phyloP scores from a whole-genome alignment of 2,113 vertebrate species.

The Pangasianodon hypophthalmus region DNA sequence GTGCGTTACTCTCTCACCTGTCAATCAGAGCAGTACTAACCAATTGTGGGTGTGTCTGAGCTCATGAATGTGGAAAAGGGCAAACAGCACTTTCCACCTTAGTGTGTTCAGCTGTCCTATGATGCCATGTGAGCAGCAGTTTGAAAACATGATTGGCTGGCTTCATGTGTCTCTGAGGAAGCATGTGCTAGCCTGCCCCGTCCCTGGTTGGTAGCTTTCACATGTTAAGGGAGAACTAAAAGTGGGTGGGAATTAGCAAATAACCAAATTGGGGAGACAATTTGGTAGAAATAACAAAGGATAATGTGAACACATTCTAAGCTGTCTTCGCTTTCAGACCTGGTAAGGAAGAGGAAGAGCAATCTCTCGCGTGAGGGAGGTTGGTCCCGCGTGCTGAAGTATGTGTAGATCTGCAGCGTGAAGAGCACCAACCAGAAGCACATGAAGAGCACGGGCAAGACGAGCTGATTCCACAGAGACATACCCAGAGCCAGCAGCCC shows the following conservation, averaged over 20 bases:
- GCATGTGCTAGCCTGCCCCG: background rate
- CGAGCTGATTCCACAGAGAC: slow-evolving; percentile 98
- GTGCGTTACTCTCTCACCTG: background rate
- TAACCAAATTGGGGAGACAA: background rate
- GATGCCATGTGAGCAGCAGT: background rate
- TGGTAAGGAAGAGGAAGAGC: slow-evolving; percentile 96
- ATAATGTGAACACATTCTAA: background rate
- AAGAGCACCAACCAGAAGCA: slow-evolving; percentile 98
- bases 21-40: background rate
- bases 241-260: background rate
- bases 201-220: background rate
- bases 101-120: background rate
- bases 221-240: background rate
- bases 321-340: slow-evolving; percentile 69
- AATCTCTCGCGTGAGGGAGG: slow-evolving; percentile 94
- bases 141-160: background rate
- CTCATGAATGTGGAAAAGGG: background rate
- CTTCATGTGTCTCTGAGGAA: background rate
- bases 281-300: background rate
- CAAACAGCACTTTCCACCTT: background rate
- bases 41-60: background rate
- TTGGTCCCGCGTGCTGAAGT: slow-evolving; percentile 94
- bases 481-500: slow-evolving; percentile 94
- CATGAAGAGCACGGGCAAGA: slow-evolving; percentile 97
- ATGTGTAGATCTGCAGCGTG: slow-evolving; percentile 96